Evolutionary conservation across 2,888 invertebrate genomes (phyloP).

Genomic region (Lithosia quadra): DNA sequence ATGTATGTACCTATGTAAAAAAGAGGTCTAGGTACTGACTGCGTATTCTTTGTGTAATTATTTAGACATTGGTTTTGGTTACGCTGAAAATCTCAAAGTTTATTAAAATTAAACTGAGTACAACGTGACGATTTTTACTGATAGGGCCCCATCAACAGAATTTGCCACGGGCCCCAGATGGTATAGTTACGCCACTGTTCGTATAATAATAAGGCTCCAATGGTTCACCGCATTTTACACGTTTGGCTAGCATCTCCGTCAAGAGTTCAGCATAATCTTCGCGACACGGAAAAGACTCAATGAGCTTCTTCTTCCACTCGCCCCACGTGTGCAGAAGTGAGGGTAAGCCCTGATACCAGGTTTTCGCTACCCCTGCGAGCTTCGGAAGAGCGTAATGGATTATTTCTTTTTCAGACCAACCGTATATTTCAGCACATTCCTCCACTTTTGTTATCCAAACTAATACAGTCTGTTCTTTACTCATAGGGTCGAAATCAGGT

Average conservation of each 20-base stretch:
- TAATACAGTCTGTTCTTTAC: constrained; percentile 3
- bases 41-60: no score
- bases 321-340: not conserved
- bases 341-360: constrained; percentile 9
- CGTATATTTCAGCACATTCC: constrained; percentile 5
- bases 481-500: constrained; percentile 6
- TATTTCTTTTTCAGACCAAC: not conserved
- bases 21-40: no score
- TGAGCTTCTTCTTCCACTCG: constrained; percentile 11
- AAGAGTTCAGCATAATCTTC: constrained; percentile 7
- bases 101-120: no score
- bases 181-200: no score
- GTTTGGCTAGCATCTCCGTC: not conserved
- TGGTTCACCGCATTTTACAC: not conserved
- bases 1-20: no score
- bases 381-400: constrained; percentile 9
- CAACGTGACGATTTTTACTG: no score
- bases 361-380: not conserved
- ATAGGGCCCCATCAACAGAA: no score
- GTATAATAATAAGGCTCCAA: constrained; percentile 12
- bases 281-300: not conserved
- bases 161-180: no score
- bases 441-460: constrained; percentile 8
- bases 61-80: no score
- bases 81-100: no score